Conservation (phyloP, 2,888 invertebrate species). For the Amphimallon solstitiale region DNA sequence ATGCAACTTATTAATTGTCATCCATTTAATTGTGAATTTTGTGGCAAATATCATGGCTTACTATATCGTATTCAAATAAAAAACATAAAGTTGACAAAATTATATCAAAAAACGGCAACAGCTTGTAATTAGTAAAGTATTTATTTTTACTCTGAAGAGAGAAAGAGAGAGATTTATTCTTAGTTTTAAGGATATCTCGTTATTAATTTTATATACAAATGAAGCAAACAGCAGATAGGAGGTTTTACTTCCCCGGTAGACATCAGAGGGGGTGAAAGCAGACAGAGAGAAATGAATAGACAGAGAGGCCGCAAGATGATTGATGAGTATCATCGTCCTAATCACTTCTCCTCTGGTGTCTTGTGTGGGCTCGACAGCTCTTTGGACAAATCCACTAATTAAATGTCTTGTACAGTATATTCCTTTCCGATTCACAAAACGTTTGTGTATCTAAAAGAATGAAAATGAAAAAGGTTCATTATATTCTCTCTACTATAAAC, state of each 20-base stretch:
- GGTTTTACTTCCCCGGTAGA: conserved; percentile 11
- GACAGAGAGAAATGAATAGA: conserved; percentile 6
- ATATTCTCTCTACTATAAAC: not conserved
- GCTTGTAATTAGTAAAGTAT: too few relatives aligned
- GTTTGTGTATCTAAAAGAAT: conserved; percentile 3
- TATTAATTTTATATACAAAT: conserved; percentile 27
- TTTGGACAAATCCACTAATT: conserved; percentile 41
- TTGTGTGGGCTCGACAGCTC: conserved; percentile 39
- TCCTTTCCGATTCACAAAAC: conserved; percentile 33
- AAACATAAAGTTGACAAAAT: too few relatives aligned
- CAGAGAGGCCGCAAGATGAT: conserved; percentile 31
- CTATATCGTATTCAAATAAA: too few relatives aligned
- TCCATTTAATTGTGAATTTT: too few relatives aligned
- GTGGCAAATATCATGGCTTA: too few relatives aligned
- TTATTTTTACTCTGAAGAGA: too few relatives aligned
- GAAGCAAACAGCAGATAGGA: conserved; percentile 9
- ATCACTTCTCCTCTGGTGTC: conserved; percentile 36
- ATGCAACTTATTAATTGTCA: too few relatives aligned
- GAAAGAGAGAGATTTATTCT: too few relatives aligned
- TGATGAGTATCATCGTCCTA: conserved; percentile 43
- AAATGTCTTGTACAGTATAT: conserved; percentile 34
- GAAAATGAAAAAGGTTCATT: not conserved
- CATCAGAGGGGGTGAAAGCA: conserved; percentile 37
- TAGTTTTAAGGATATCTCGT: not conserved
- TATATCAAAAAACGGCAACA: too few relatives aligned